A percentile compares a stretch with the other conserved stretches of the same genome.
These are phyloP conservation scores for Oryzaephilus surinamensis DNA, from an alignment of 1,140 invertebrate species.

Conservation along the genomic window DNA sequence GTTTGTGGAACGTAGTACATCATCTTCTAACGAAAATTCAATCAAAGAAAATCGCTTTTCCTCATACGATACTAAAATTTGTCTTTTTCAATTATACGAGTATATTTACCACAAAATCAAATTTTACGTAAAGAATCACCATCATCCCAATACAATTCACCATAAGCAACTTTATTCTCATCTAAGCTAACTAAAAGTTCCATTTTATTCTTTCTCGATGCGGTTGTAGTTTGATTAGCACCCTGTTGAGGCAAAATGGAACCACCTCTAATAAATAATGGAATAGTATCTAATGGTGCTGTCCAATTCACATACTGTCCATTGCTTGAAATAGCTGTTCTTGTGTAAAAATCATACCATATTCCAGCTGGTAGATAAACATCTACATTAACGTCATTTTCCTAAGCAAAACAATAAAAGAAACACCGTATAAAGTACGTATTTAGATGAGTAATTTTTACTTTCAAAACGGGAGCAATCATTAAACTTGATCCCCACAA, in stretches of 20 bases:
- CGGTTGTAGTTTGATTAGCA: conserved; percentile 52
- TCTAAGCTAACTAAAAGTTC: conserved; percentile 51
- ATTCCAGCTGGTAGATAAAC: conserved; percentile 58
- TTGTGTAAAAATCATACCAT: conserved; percentile 64
- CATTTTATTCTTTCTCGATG: conserved; percentile 47
- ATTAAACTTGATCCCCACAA: conserved; percentile 66
- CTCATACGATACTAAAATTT: conserved; percentile 46
- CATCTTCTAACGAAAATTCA: conserved; percentile 41
- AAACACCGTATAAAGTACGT: background rate
- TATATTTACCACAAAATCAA: conserved; percentile 1
- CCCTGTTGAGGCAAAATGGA: conserved; percentile 58
- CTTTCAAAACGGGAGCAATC: conserved; percentile 64
- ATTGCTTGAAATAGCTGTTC: conserved; percentile 36
- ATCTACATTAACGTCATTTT: conserved; percentile 19
- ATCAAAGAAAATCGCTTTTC: conserved; percentile 48
- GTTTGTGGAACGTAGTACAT: conserved; percentile 38
- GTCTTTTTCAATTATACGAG: too few relatives aligned
- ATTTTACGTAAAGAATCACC: conserved; percentile 55
- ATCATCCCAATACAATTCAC: conserved; percentile 68
- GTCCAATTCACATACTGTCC: conserved; percentile 42
- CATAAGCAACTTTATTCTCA: conserved; percentile 42
- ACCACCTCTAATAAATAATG: conserved; percentile 60
- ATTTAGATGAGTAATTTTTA: conserved; percentile 16
- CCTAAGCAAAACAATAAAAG: conserved; percentile 11
- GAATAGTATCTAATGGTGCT: conserved; percentile 53